Percentiles rank a stretch among this genome's conserved stretches.
phyloP scores from a whole-genome alignment of 2,113 vertebrate species.

The Holacanthus passer region DNA sequence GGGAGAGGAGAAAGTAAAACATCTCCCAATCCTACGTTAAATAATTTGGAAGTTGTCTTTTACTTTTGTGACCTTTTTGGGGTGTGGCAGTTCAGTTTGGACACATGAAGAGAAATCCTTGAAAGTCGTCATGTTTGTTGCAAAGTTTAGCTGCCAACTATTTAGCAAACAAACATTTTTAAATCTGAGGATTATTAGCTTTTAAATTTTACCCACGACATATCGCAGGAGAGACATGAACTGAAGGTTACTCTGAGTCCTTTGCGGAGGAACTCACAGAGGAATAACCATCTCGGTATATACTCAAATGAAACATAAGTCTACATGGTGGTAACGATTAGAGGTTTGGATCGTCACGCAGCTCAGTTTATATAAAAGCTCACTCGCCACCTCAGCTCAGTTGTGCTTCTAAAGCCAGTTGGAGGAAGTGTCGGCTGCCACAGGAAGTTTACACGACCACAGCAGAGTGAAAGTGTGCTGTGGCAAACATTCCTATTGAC shows the following conservation, averaged over 20 bases:
- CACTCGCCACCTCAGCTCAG: slow-evolving; percentile 27
- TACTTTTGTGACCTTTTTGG: background rate
- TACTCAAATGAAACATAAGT: background rate
- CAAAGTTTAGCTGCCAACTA: background rate
- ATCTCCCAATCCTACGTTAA: background rate
- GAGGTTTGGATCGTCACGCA: slow-evolving; percentile 36
- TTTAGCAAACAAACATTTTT: background rate
- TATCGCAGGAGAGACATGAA: background rate
- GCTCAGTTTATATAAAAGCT: slow-evolving; percentile 24
- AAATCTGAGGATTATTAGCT: background rate
- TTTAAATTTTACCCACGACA: background rate
- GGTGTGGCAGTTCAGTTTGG: slow-evolving; percentile 1
- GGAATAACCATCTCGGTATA: background rate
- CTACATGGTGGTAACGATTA: slow-evolving; percentile 23
- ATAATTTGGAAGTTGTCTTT: background rate
- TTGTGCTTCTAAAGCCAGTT: slow-evolving; percentile 36
- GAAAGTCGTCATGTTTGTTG: background rate
- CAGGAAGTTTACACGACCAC: slow-evolving; percentile 60
- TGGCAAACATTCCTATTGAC: slow-evolving; percentile 47
- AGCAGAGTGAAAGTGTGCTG: slow-evolving; percentile 37
- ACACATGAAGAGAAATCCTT: background rate
- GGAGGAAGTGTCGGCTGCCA: slow-evolving; percentile 54
- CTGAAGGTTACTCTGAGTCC: background rate
- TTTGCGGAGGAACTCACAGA: background rate
- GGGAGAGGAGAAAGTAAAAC: background rate